Evolutionary conservation across 2,113 vertebrate genomes (phyloP), one percentile per base, ranked within the genome.

Genomic region (Podarcis muralis): DNA sequence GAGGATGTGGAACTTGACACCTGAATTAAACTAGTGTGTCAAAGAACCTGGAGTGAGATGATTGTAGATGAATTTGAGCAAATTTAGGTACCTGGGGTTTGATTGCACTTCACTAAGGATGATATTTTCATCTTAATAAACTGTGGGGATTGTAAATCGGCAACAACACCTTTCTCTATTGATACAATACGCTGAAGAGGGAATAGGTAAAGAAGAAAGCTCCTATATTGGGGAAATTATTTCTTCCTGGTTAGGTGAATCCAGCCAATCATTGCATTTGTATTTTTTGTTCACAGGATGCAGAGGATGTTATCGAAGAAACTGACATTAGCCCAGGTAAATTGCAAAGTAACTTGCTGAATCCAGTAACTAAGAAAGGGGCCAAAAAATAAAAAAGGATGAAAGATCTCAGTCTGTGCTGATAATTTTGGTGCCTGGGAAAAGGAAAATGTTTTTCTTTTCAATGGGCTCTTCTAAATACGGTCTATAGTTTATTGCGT

Each of bases 201-300:
- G 5, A 88, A 85, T 27, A 89, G 7, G 30, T 65, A 11, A 83
- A 76, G 6, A 77, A 83, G 20, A 66, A 68, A 89, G 32, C 35
- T 57, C n/a, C 20, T 87, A 20, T 5, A 88, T 48, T 65, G 15
- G 13, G 76, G 37, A 22, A 5, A 25, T 53, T 53, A 72, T 77
- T 88, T 35, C n/a, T 7, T 79, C 20, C 32, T 35, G 85, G 20
- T 37, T 86, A 32, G 11, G 1, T 75, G 74, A 62, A 74, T 0
- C 1, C 11, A 40, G 12, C 6, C 74, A 78, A 9, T 87, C 12
- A 84, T 68, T 69, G 15, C 40, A 76, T 78, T 57, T 92, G 0
- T 94, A 72, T 92, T 91, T 94, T 65, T 91, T 72, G 90, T 76
- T 68, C 78, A 87, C 82, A 96, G 95, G 91, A 72, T 11, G 30